Percentiles rank a stretch among this genome's conserved stretches.
phyloP scores from a whole-genome alignment of 1,140 invertebrate species.

The Caerostris extrusa region DNA sequence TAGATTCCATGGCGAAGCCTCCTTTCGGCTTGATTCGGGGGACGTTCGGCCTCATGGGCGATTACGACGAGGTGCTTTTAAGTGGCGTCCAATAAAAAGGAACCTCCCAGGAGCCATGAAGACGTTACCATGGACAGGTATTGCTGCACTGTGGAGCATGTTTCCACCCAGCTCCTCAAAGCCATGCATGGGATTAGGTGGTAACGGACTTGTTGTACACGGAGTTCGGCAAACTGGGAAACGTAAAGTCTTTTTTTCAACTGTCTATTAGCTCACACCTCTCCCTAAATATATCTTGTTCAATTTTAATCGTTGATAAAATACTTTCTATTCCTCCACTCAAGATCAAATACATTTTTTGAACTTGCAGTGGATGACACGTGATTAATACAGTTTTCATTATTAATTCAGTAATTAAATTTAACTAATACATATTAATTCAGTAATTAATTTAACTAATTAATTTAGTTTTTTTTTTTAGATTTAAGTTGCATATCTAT shows the following conservation, averaged over 20 bases:
- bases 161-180: constrained; percentile 69
- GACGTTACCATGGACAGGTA: constrained; percentile 72
- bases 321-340: no score
- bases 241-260: constrained; percentile 43
- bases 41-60: constrained; percentile 76
- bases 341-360: no score
- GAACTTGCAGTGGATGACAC: no score
- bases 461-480: no score
- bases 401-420: no score
- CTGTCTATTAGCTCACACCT: no score
- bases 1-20: constrained; percentile 71
- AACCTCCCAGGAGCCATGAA: background rate
- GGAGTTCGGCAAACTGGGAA: constrained; percentile 60
- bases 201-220: background rate
- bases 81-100: constrained; percentile 44
- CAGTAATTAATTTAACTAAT: no score
- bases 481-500: no score
- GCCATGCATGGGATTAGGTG: constrained; percentile 21
- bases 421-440: no score
- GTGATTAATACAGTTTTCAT: no score
- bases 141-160: constrained; percentile 71
- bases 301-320: no score
- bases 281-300: no score
- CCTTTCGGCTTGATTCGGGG: constrained; percentile 75
- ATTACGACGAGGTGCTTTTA: constrained; percentile 78